Conservation (phyloP, 2,888 invertebrate species). For the Diloba caeruleocephala region DNA sequence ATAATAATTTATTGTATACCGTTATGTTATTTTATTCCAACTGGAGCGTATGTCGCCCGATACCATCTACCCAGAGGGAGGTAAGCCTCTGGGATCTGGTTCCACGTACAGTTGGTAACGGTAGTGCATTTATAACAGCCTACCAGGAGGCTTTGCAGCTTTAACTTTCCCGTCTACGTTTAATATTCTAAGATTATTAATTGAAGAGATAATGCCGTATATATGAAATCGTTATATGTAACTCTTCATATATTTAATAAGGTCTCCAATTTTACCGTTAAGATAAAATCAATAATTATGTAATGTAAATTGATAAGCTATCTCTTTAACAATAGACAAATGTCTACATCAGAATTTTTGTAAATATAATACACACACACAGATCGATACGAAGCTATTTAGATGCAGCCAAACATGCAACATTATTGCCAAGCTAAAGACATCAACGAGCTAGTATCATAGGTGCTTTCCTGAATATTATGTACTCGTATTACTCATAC, state of each 20-base stretch:
- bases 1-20: too few species aligned
- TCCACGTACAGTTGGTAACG: slow-evolving; percentile 42
- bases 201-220: slow-evolving; percentile 16
- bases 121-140: slow-evolving; percentile 36
- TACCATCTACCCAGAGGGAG: slow-evolving; percentile 21
- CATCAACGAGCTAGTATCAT: slow-evolving; percentile 30
- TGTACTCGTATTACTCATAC: too few species aligned
- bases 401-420: background rate
- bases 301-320: too few species aligned
- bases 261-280: too few species aligned
- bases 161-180: slow-evolving; percentile 24
- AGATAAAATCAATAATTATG: too few species aligned
- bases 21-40: background rate
- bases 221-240: too few species aligned
- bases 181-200: slow-evolving; percentile 23
- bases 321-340: too few species aligned
- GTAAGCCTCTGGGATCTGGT: slow-evolving; percentile 24
- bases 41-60: background rate
- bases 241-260: too few species aligned
- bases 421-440: slow-evolving; percentile 25
- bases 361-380: too few species aligned
- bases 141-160: slow-evolving; percentile 20
- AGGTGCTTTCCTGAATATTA: too few species aligned
- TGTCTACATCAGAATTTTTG: too few species aligned
- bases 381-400: too few species aligned